phyloP scores from a whole-genome alignment of 1,140 invertebrate species.

The Panonychus citri region DNA sequence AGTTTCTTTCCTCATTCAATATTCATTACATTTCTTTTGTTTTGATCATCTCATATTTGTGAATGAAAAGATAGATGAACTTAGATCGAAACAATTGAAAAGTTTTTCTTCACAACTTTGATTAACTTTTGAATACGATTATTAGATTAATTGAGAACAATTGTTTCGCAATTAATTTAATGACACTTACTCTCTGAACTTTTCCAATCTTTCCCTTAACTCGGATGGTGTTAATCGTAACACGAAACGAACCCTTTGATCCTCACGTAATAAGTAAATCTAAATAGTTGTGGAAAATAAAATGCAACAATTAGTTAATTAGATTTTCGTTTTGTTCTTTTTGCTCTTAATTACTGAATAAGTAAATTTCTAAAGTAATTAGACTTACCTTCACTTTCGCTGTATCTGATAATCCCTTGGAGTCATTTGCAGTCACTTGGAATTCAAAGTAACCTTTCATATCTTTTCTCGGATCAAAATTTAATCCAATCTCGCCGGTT shows the following conservation, averaged over 20 bases:
- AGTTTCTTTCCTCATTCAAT: too few relatives aligned
- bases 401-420: conserved; percentile 36
- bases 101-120: too few relatives aligned
- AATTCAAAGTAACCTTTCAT: conserved; percentile 96
- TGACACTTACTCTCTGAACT: conserved; percentile 46
- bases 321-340: too few relatives aligned
- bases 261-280: conserved; percentile 72
- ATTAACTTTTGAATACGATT: too few relatives aligned
- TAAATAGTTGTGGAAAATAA: conserved; percentile 9
- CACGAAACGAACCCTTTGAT: conserved; percentile 75
- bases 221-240: conserved; percentile 65
- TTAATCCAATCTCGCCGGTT: conserved; percentile 57
- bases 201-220: conserved; percentile 46
- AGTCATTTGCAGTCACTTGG: conserved; percentile 60
- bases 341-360: not conserved
- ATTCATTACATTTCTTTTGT: too few relatives aligned
- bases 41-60: too few relatives aligned
- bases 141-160: too few relatives aligned
- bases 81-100: too few relatives aligned
- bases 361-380: conserved; percentile 2
- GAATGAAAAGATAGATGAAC: too few relatives aligned
- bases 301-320: not conserved
- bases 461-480: conserved; percentile 80
- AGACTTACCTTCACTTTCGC: conserved; percentile 23
- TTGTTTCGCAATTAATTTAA: too few relatives aligned